These are phyloP conservation scores for Acleris holmiana DNA, from an alignment of 2,888 invertebrate genomes.

Conservation along the genomic window DNA sequence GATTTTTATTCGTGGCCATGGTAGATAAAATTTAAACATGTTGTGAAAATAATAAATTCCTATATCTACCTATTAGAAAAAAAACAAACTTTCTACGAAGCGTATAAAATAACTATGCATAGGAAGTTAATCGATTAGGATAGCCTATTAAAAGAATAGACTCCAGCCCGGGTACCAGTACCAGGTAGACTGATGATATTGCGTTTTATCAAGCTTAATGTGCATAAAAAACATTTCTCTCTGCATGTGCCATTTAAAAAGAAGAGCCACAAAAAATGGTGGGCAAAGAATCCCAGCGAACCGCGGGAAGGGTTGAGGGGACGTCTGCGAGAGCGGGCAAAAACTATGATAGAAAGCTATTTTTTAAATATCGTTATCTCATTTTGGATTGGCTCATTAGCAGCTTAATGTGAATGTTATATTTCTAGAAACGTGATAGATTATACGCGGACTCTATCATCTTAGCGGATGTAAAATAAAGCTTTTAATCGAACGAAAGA, in stretches of 20 bases:
- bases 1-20: no score
- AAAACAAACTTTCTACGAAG: conserved; percentile 15
- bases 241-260: conserved; percentile 84
- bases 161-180: conserved; percentile 60
- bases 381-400: conserved; percentile 48
- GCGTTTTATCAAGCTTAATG: conserved; percentile 73
- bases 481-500: neutral
- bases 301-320: conserved; percentile 76
- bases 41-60: neutral
- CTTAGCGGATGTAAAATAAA: neutral
- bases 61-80: neutral
- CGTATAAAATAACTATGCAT: conserved; percentile 45
- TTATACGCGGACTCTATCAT: neutral
- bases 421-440: neutral
- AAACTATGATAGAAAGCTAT: conserved; percentile 69
- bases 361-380: conserved; percentile 50
- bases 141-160: conserved; percentile 75
- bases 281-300: conserved; percentile 77
- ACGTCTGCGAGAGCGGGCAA: conserved; percentile 68
- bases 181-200: conserved; percentile 81
- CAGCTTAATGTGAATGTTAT: neutral
- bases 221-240: conserved; percentile 70
- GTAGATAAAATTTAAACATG: neutral
- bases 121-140: conserved; percentile 74
- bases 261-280: conserved; percentile 72